phyloP scores from a whole-genome alignment of 2,113 vertebrate species.

The Phaethornis superciliosus region DNA sequence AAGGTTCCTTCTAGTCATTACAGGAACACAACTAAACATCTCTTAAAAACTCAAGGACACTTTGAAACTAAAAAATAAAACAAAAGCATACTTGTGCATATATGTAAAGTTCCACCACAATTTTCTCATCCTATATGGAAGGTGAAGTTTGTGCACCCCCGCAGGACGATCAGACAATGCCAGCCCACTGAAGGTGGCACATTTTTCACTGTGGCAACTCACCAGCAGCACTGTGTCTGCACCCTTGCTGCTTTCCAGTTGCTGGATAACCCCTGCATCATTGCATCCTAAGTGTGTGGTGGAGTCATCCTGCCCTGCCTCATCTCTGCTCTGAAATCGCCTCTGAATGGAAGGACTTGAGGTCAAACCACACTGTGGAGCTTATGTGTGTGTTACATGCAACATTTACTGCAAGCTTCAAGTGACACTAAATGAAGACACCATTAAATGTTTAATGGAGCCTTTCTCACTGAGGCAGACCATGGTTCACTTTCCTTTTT shows the following conservation, averaged over 20 bases:
- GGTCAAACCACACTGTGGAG: background rate
- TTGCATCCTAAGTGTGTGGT: no score
- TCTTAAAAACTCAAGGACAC: background rate
- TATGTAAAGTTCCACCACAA: background rate
- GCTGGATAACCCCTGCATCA: accelerated
- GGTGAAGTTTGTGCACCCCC: background rate
- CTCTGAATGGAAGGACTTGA: background rate
- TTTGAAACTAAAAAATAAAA: background rate
- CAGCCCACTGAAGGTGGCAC: background rate
- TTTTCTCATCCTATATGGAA: background rate
- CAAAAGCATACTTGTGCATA: background rate
- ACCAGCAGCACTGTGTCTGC: background rate
- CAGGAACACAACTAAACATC: background rate
- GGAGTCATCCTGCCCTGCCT: background rate
- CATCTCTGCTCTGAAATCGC: background rate
- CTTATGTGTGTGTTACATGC: accelerated
- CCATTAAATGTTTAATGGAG: background rate
- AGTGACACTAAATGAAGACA: background rate
- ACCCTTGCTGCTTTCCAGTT: accelerated
- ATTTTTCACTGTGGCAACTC: background rate
- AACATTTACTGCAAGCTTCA: background rate
- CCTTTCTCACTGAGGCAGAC: background rate
- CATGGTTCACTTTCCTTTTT: background rate
- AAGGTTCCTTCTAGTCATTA: background rate
- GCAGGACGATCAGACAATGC: no score